Evolutionary conservation across 2,888 invertebrate genomes (phyloP).

Genomic region (Agonopterix alstromeriana): DNA sequence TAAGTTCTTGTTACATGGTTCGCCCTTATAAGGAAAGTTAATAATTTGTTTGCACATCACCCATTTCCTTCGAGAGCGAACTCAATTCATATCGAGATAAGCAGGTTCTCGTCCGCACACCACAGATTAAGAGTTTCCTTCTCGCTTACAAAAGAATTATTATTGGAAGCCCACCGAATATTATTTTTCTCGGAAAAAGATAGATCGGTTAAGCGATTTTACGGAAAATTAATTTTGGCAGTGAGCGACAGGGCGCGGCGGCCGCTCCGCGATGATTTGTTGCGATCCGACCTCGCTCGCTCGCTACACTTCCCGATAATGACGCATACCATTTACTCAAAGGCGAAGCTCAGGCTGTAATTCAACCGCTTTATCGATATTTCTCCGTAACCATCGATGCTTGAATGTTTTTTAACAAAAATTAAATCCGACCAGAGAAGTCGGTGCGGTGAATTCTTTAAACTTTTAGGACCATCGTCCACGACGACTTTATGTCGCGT

Average conservation of each 20-base stretch:
- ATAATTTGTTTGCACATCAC: slow-evolving; percentile 60
- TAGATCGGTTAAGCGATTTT: slow-evolving; percentile 70
- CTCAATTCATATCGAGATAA: slow-evolving; percentile 49
- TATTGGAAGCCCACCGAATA: slow-evolving; percentile 48
- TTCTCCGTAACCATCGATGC: slow-evolving; percentile 37
- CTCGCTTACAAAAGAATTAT: slow-evolving; percentile 42
- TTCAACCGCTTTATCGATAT: slow-evolving; percentile 46
- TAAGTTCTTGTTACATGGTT: slow-evolving; percentile 40
- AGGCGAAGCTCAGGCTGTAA: slow-evolving; percentile 44
- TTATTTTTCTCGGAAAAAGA: slow-evolving; percentile 68
- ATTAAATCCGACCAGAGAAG: slow-evolving; percentile 23
- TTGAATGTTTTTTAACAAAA: slow-evolving; percentile 22
- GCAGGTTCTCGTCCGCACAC: slow-evolving; percentile 38
- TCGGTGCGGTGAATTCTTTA: not conserved
- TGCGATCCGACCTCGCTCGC: slow-evolving; percentile 47
- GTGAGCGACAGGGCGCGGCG: slow-evolving; percentile 59
- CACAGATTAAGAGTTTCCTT: slow-evolving; percentile 52
- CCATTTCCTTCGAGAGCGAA: slow-evolving; percentile 41
- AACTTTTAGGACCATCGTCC: too few species aligned
- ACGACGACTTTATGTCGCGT: too few species aligned
- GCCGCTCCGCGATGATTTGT: slow-evolving; percentile 53
- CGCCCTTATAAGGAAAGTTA: slow-evolving; percentile 50
- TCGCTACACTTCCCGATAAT: slow-evolving; percentile 61
- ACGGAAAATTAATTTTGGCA: slow-evolving; percentile 71
- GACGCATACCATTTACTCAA: slow-evolving; percentile 61